Percentiles rank a stretch among this genome's conserved stretches.
phyloP scores from a whole-genome alignment of 2,797 vertebrate genomes.

The Scomberomorus guttatus region DNA sequence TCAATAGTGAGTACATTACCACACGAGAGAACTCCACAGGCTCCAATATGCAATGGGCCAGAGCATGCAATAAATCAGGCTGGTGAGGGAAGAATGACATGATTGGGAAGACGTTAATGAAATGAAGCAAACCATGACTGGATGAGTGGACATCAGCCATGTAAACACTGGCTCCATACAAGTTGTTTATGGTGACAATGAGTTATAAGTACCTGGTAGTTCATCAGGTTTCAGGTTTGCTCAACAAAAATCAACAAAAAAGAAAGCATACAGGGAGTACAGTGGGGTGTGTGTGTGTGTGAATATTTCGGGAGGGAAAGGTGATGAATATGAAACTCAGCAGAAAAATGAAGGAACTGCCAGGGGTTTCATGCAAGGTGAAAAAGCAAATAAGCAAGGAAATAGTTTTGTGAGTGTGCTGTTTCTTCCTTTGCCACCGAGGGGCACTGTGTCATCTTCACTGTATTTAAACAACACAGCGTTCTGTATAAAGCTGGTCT shows the following conservation, averaged over 20 bases:
- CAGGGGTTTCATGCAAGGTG: conserved; percentile 26
- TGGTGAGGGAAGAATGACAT: conserved; percentile 75
- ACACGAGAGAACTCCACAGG: conserved; percentile 87
- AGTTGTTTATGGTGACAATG: not conserved
- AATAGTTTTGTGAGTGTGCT: not conserved
- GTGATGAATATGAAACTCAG: not conserved
- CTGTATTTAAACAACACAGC: not conserved
- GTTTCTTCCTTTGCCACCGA: conserved; percentile 45
- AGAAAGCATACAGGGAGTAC: not conserved
- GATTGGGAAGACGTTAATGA: conserved; percentile 49
- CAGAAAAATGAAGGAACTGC: not conserved
- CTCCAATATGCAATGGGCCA: conserved; percentile 89
- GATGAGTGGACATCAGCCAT: conserved; percentile 5
- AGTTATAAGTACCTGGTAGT: conserved; percentile 7
- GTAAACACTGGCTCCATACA: conserved; percentile 8
- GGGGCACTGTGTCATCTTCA: conserved; percentile 38
- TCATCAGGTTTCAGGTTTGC: not conserved
- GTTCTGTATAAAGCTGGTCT: not conserved
- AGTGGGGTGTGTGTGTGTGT: not conserved
- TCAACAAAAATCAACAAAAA: conserved; percentile 13
- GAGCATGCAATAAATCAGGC: conserved; percentile 91
- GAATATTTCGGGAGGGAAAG: not conserved
- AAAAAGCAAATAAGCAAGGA: conserved; percentile 6
- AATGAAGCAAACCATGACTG: conserved; percentile 22
- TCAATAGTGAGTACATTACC: conserved; percentile 82